These are phyloP conservation scores for Pogonomyrmex barbatus DNA, from an alignment of 1,140 invertebrate species.

Conservation along the genomic window DNA sequence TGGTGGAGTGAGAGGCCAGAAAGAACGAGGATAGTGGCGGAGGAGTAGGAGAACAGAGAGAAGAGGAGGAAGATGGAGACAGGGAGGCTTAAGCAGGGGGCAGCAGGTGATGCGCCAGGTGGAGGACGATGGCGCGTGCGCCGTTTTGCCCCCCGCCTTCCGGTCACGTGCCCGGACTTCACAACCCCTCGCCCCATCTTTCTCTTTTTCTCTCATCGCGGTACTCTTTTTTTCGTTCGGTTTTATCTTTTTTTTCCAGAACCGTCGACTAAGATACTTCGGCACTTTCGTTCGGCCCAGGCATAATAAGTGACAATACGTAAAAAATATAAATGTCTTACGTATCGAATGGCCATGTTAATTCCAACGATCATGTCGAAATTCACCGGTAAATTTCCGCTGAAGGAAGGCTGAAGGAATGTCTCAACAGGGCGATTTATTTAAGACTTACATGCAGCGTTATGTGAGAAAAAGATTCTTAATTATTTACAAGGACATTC, in stretches of 20 bases:
- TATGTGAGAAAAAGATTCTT: not conserved
- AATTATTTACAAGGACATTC: not conserved
- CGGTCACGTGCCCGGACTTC: conserved; percentile 82
- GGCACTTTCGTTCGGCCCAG: conserved; percentile 65
- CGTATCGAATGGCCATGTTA: conserved; percentile 40
- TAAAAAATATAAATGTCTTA: conserved; percentile 48
- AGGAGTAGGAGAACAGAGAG: conserved; percentile 69
- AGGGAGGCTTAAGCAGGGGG: conserved; percentile 82
- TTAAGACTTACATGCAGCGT: not conserved
- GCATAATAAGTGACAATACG: conserved; percentile 58
- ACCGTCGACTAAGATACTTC: conserved; percentile 67
- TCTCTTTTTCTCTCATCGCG: conserved; percentile 58
- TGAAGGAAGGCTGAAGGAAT: not conserved
- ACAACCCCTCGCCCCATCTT: conserved; percentile 70
- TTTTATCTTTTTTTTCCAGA: conserved; percentile 51
- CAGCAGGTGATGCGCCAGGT: conserved; percentile 86
- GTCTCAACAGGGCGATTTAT: not conserved
- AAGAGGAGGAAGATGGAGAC: conserved; percentile 72
- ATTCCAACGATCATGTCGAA: conserved; percentile 28
- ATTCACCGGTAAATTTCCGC: not conserved
- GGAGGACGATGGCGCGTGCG: conserved; percentile 85
- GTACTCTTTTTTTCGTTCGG: conserved; percentile 59
- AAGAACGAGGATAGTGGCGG: conserved; percentile 52
- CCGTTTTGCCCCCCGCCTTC: conserved; percentile 82
- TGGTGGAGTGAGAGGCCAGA: conserved; percentile 59